Base-by-base conservation (phyloP, 2,113 vertebrate species). In the Cyanistes caeruleus region DNA sequence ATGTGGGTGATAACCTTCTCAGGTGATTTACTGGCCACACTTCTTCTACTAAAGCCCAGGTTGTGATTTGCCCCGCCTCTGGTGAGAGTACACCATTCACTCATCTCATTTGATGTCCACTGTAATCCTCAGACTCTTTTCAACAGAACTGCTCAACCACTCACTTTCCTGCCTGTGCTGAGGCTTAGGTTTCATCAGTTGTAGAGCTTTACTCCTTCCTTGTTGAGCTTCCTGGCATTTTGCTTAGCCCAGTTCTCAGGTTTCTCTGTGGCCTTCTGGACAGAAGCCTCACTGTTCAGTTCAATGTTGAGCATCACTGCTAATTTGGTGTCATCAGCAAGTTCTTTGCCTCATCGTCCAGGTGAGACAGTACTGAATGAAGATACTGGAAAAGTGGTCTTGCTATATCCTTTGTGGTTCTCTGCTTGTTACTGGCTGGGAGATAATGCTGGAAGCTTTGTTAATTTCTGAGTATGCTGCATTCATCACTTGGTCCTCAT, bases 301-400 rank as follows among this genome's bases (percentile, higher is more conserved):
- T 41, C 43, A 39, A 0, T 30, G 13, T 79, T 5, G 1, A 21
- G 7, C 65, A 19, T 48, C 2, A 1, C n/a, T 44, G 28, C 70
- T 69, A 4, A 8, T 67, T 48, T 44, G 52, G 11, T 53, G 31
- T 86, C 43, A 44, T 15, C 37, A 86, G 20, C 28, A 75, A 75
- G 43, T 62, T 69, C 6, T 48, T 31, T 89, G 20, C 43, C 10
- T 86, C 15, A 30, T 70, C 3, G 5, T 79, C 31, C 33, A 46
- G 35, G 8, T 41, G 39, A 39, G 39, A 39, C 39, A 39, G 39
- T 68, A 55, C 33, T 1, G 3, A 39, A 46, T 43, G 56, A 78
- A 70, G 31, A 35, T 53, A 49, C 7, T 33, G 43, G 58, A 75
- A 70, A 74, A 74, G 51, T 31, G 6, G 8, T 70, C 48, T 35